Evolutionary conservation across 1,140 invertebrate species (phyloP), one percentile per base, ranked within the genome.

Genomic region (Idris sp.): DNA sequence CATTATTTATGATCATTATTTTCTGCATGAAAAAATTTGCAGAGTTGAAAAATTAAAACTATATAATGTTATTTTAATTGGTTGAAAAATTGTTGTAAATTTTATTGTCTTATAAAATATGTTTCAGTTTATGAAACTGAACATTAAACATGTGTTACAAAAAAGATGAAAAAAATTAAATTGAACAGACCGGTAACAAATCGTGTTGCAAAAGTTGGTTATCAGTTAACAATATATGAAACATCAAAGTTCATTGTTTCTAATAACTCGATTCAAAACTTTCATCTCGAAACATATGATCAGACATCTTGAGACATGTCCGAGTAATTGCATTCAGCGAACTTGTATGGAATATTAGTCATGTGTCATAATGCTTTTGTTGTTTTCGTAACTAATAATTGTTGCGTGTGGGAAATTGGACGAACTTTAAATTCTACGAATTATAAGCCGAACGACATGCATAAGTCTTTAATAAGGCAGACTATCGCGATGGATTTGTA

Each of bases 321-420:
- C 40, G 30, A 48, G 38, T 67, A 59, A 67, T 61, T 43, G 40
- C 54, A 48, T 40, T 36, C 8, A 38, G 16, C 25, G 10, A 25
- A 51, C 22, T 73, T 46, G 69, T 53, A 59, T 67, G 53, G 54
- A 61, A 64, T 76, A 76, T 76, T 76, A 69, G 69, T 62, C 53
- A 77, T 62, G 59, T 73, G 67, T 67, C 74, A 65, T 36, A 40
- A 10, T 14, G 49, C 36, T 58, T 74, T 64, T 64, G 59, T 59
- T 77, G 69, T 77, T 74, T 69, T 68, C 58, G 26, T 40, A 4
- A 6, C 40, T 26, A 36, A 58, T 65, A 71, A 77, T 78, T 75
- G 78, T 85, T 80, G 82, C 82, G 83, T 84, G 83, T 79, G 65
- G 76, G 64, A 83, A 83, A 85, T 84, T 83, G 73, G 65, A 53